Percentiles rank a stretch among this genome's conserved stretches.
Conservation (phyloP, 2,797 vertebrate genomes). For the Rhinoraja longicauda region DNA sequence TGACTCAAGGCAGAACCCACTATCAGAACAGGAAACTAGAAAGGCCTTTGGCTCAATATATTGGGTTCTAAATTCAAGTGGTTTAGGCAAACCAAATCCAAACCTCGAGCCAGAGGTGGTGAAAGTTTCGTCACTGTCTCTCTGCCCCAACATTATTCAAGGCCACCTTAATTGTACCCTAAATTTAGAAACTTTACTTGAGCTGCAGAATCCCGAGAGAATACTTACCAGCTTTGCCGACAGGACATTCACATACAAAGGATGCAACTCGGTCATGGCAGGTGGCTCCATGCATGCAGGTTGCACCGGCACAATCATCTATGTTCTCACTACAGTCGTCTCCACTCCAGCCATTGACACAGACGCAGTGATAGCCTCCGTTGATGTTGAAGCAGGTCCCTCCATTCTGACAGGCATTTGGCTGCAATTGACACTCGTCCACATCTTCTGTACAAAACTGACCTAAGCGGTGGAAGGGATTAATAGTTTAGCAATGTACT, state of each 20-base stretch:
- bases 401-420: constrained; percentile 72
- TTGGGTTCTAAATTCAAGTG: background rate
- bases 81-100: background rate
- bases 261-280: constrained; percentile 71
- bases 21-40: background rate
- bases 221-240: constrained; percentile 64
- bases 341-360: constrained; percentile 73
- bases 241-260: constrained; percentile 64
- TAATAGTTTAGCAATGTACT: background rate
- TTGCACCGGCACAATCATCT: constrained; percentile 62
- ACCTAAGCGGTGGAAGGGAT: constrained; percentile 51
- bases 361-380: constrained; percentile 65
- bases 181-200: background rate
- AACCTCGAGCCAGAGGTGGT: background rate
- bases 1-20: background rate
- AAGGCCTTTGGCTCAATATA: background rate
- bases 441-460: constrained; percentile 73
- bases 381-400: constrained; percentile 67
- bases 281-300: constrained; percentile 61
- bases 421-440: constrained; percentile 71
- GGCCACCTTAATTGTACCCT: background rate
- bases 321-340: constrained; percentile 71
- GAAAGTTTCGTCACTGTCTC: background rate
- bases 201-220: background rate
- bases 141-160: no score